Conservation (phyloP, 2,888 invertebrate genomes). For the Biston stratarius region DNA sequence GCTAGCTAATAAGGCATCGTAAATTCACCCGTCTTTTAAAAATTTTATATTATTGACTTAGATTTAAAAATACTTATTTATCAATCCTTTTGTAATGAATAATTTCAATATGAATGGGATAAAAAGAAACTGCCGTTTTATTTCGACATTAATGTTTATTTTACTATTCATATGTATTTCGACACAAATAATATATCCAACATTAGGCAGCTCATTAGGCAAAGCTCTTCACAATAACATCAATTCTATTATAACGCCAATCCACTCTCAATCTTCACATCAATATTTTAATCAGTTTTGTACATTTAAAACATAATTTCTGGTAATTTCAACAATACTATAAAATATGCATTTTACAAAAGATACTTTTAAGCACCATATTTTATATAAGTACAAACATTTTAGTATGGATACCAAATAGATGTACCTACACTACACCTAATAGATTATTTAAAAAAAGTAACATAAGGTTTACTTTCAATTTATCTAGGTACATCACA, state of each 20-base stretch:
- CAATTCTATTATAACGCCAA: not conserved
- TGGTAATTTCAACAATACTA: constrained; percentile 27
- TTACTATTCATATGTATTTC: constrained; percentile 53
- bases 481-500: constrained; percentile 1
- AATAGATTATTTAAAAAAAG: not conserved
- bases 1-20: constrained; percentile 79
- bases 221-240: constrained; percentile 37
- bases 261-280: not conserved
- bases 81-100: constrained; percentile 81
- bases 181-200: constrained; percentile 55
- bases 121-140: constrained; percentile 65
- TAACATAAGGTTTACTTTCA: too few relatives aligned
- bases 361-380: constrained; percentile 43
- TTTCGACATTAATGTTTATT: constrained; percentile 62
- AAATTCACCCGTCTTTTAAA: constrained; percentile 86
- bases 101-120: constrained; percentile 82
- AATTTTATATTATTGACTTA: constrained; percentile 86
- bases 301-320: constrained; percentile 25
- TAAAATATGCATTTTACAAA: constrained; percentile 23
- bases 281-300: constrained; percentile 26
- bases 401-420: not conserved
- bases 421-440: not conserved
- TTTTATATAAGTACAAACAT: constrained; percentile 42
- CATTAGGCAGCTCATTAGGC: constrained; percentile 49
- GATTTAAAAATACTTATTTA: constrained; percentile 85